Base-by-base conservation (phyloP, 2,888 invertebrate species). In the Acleris literana region DNA sequence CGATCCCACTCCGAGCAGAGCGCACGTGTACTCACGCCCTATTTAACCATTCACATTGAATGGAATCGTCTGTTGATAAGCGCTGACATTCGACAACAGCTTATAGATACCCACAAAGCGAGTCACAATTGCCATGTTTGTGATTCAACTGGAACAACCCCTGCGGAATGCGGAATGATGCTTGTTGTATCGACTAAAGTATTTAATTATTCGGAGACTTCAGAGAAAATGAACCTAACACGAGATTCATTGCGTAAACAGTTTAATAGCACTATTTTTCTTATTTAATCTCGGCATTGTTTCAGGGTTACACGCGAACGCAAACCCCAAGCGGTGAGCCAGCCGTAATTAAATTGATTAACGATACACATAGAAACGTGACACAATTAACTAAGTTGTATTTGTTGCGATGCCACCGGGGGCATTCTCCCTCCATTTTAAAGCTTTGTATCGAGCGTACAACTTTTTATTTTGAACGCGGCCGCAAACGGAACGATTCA, bases 21-120 rank as follows among this genome's bases (percentile, higher is more conserved):
- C 58, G 69, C 72, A 72, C 73, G 74, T 75, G 75, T 72, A 71
- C 68, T 67, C 71, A 52, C 68, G 71, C 70, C 71, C 72, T 71
- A 75, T 73, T 77, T 71, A 71, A 65, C 68, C 68, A 61, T 58
- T 61, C 54, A 69, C 53, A 54, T 69, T 77, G 73, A 76, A 76
- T 76, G 72, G 71, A 56, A 51, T 55, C 33, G 60, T 56, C 63
- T 46, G 52, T 52, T 58, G 63, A 64, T 64, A 58, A 33, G 51
- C 49, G 60, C 56, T 22, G 25, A 61, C 61, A 61, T 66, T 65
- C 39, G 65, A 66, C 61, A 57, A 57, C 49, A 49, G 54, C 55
- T 51, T 17, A 62, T 39, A 25, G 25, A 33, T 51, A 43, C 39
- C 39, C 2, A 29, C 25, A 56, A 20, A 44, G 25, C 22, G 29